phyloP scores from a whole-genome alignment of 2,113 vertebrate species.

The Scolopax mira region DNA sequence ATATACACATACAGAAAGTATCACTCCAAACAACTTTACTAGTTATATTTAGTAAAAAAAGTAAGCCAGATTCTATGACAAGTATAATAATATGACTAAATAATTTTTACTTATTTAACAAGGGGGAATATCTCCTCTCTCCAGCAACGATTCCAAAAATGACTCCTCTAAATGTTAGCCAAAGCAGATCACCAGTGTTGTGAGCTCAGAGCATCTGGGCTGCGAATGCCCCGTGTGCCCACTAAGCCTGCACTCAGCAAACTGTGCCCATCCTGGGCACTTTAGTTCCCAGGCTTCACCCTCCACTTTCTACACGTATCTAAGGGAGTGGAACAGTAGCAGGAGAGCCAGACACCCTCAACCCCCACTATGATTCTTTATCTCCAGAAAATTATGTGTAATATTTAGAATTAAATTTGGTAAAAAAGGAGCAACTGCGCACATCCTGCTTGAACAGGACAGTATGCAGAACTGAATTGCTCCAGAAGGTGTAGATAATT shows the following conservation, averaged over 20 bases:
- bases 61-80: neutral
- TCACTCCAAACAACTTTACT: neutral
- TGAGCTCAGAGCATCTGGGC: neutral
- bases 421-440: neutral
- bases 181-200: neutral
- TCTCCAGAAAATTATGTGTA: neutral
- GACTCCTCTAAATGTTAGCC: neutral
- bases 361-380: neutral
- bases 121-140: neutral
- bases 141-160: neutral
- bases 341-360: neutral
- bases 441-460: neutral
- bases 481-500: neutral
- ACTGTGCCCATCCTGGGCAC: neutral
- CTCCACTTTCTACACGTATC: neutral
- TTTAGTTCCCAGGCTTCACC: neutral
- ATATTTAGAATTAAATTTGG: neutral
- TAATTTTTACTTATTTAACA: neutral
- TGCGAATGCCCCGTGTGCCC: neutral
- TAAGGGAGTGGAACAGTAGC: neutral
- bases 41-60: neutral
- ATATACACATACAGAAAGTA: neutral
- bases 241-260: neutral
- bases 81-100: neutral
- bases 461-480: neutral